A percentile compares a stretch with the other conserved stretches of the same genome.
These are phyloP conservation scores for Amphiura filiformis DNA, from an alignment of 35 echinoderm and acorn worm genomes.

Conservation along the genomic window DNA sequence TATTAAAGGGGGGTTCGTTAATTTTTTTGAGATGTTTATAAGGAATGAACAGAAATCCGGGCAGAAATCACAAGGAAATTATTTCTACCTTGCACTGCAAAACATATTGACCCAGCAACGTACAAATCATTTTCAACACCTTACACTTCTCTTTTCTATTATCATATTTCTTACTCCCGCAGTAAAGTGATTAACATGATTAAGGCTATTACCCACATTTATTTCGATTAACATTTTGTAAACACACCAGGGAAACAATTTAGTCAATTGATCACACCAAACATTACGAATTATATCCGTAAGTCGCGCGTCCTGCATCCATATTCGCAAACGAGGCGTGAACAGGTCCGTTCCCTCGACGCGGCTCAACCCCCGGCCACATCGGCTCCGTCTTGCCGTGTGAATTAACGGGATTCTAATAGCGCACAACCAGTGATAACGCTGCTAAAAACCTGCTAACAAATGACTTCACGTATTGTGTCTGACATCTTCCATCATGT, in stretches of 20 bases:
- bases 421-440: background rate
- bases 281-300: background rate
- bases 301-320: background rate
- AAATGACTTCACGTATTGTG: background rate
- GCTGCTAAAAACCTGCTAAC: background rate
- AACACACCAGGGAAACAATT: background rate
- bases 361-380: background rate
- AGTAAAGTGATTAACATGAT: no score
- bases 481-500: conserved; percentile 10
- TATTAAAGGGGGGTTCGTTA: no score
- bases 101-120: no score
- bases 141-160: no score
- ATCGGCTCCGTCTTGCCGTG: background rate
- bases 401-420: background rate
- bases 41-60: no score
- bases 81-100: no score
- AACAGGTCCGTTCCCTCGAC: background rate
- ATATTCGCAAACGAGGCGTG: background rate
- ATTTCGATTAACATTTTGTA: no score
- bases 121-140: no score
- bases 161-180: no score
- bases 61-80: no score
- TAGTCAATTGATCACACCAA: background rate
- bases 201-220: no score
- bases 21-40: no score